A percentile compares a stretch with the other conserved stretches of the same genome.
Evolutionary conservation across 2,888 invertebrate genomes (phyloP).

Genomic region (Drosophila testacea): DNA sequence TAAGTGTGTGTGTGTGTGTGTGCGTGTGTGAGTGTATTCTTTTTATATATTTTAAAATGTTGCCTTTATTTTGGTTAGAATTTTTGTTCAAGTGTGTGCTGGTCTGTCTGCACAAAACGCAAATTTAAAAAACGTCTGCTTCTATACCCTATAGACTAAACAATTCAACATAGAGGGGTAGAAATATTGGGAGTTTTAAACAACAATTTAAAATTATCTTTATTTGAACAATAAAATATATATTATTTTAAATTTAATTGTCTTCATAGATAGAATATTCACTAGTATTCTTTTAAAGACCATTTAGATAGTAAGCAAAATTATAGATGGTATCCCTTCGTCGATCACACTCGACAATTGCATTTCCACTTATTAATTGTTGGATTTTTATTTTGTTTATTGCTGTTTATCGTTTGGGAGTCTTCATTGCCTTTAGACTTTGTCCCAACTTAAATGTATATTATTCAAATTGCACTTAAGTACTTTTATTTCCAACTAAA

Average conservation of each 20-base stretch:
- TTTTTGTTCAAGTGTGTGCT: slow-evolving; percentile 15
- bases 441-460: slow-evolving; percentile 14
- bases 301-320: not conserved
- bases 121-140: slow-evolving; percentile 14
- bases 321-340: not conserved
- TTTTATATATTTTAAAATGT: slow-evolving; percentile 51
- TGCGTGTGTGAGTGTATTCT: slow-evolving; percentile 13
- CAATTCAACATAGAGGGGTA: not conserved
- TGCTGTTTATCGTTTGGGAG: slow-evolving; percentile 47
- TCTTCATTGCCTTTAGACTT: slow-evolving; percentile 25
- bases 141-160: slow-evolving; percentile 6
- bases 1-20: slow-evolving; percentile 1
- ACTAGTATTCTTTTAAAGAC: not conserved
- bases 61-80: slow-evolving; percentile 57
- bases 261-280: no score
- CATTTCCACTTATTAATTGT: slow-evolving; percentile 9
- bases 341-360: not conserved
- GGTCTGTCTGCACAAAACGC: slow-evolving; percentile 14
- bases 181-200: not conserved
- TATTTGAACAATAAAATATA: not conserved
- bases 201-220: no score
- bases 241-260: not conserved
- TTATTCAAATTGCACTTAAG: slow-evolving; percentile 10
- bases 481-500: no score
- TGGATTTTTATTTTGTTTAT: not conserved